Evolutionary conservation across 2,888 invertebrate species (phyloP).

Genomic region (Rosalia funebris): DNA sequence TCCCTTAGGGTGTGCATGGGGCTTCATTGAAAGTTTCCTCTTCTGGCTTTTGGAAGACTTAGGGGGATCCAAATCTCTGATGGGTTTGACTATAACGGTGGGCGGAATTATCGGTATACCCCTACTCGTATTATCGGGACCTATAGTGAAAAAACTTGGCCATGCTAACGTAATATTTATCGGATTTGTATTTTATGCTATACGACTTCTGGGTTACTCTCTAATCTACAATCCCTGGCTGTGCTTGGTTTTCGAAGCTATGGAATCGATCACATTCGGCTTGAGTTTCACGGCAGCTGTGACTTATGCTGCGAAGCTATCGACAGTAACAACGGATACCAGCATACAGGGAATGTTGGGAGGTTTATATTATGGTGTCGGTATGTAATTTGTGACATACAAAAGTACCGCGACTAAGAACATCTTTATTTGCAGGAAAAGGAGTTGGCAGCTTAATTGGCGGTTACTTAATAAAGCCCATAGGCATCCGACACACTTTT

Average conservation of each 20-base stretch:
- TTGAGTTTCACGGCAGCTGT: slow-evolving; percentile 81
- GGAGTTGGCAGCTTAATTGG: slow-evolving; percentile 80
- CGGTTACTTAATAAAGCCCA: slow-evolving; percentile 77
- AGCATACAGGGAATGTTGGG: slow-evolving; percentile 81
- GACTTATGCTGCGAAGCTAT: slow-evolving; percentile 79
- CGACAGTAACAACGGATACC: slow-evolving; percentile 78
- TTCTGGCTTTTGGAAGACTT: slow-evolving; percentile 84
- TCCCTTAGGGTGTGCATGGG: slow-evolving; percentile 79
- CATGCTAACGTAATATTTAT: slow-evolving; percentile 82
- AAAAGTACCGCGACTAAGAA: neutral
- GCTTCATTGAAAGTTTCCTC: slow-evolving; percentile 83
- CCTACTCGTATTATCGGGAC: slow-evolving; percentile 79
- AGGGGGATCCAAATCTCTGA: slow-evolving; percentile 78
- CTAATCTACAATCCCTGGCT: slow-evolving; percentile 81
- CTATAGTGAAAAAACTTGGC: slow-evolving; percentile 77
- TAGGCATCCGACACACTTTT: slow-evolving; percentile 78
- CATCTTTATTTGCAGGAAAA: slow-evolving; percentile 68
- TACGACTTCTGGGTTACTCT: slow-evolving; percentile 78
- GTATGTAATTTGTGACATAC: slow-evolving; percentile 62
- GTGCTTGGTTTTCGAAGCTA: slow-evolving; percentile 78
- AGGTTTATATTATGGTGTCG: slow-evolving; percentile 84
- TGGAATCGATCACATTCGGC: slow-evolving; percentile 81
- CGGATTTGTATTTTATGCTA: slow-evolving; percentile 80
- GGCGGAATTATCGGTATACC: slow-evolving; percentile 82
- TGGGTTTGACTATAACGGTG: slow-evolving; percentile 84